phyloP scores from a whole-genome alignment of 2,888 invertebrate genomes.

The Hesperia comma region DNA sequence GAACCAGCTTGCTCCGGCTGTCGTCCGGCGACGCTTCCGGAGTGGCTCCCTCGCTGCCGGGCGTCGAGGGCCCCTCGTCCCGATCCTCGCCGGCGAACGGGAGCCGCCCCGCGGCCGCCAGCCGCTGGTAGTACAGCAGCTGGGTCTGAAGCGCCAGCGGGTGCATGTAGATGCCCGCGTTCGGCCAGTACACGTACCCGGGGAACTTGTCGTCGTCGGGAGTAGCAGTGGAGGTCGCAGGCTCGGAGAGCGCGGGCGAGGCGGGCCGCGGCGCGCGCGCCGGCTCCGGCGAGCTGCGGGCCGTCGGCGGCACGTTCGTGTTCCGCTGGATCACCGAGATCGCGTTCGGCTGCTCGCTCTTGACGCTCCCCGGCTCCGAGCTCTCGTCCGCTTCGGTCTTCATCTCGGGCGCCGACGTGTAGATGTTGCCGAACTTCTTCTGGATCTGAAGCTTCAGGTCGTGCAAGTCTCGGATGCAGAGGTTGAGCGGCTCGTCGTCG shows the following conservation, averaged over 20 bases:
- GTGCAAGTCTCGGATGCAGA: constrained; percentile 91
- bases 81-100: constrained; percentile 67
- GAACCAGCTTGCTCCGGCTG: constrained; percentile 73
- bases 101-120: constrained; percentile 83
- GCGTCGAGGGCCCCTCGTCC: constrained; percentile 59
- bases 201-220: constrained; percentile 66
- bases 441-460: constrained; percentile 87
- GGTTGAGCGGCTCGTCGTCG: constrained; percentile 90
- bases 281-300: constrained; percentile 74
- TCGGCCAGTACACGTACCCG: constrained; percentile 88
- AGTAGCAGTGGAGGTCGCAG: constrained; percentile 64
- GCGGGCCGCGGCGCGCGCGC: constrained; percentile 59
- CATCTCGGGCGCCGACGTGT: constrained; percentile 81
- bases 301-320: constrained; percentile 69
- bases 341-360: constrained; percentile 70
- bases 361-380: constrained; percentile 76
- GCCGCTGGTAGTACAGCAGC: constrained; percentile 89
- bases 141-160: constrained; percentile 89
- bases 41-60: constrained; percentile 60
- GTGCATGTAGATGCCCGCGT: constrained; percentile 88
- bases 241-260: constrained; percentile 72
- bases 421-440: constrained; percentile 86
- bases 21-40: constrained; percentile 67
- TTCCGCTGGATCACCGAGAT: constrained; percentile 78
- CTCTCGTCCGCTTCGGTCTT: constrained; percentile 84